These are phyloP conservation scores for Acridotheres tristis DNA, from an alignment of 2,797 vertebrate species.

Conservation along the genomic window DNA sequence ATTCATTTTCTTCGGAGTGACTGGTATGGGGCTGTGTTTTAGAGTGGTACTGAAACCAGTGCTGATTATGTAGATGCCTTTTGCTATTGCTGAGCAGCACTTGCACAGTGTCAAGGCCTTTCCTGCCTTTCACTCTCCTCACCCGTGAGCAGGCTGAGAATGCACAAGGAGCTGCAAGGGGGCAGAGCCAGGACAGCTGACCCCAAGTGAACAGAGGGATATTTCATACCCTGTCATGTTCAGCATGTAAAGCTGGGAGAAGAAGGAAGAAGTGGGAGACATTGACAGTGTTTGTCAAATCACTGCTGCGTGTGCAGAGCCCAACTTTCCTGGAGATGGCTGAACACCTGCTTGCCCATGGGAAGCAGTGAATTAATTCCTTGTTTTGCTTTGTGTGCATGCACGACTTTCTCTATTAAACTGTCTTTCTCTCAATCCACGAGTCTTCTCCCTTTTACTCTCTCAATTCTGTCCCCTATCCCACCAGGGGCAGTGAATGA, in stretches of 20 bases:
- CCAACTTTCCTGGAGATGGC: neutral
- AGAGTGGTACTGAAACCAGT: neutral
- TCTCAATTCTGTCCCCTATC: neutral
- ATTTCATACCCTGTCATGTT: neutral
- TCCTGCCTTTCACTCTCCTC: neutral
- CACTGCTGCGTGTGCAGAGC: rapidly evolving
- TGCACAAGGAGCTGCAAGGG: neutral
- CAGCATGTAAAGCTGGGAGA: neutral
- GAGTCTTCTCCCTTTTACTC: neutral
- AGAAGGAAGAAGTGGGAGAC: neutral
- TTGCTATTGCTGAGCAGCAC: neutral
- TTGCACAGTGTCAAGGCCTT: neutral
- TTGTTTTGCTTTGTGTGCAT: neutral
- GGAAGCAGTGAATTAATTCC: neutral
- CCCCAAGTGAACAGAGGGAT: neutral
- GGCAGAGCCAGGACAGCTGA: neutral
- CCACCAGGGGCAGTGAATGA: neutral
- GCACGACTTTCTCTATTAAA: neutral
- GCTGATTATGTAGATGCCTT: neutral
- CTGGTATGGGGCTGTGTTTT: neutral
- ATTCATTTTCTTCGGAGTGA: neutral
- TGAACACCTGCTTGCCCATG: neutral
- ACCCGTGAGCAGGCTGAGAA: neutral
- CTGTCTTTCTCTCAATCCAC: neutral
- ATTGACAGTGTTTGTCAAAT: neutral